These are phyloP conservation scores for Sinodicranocentrus sp. DNA, from an alignment of 2,888 invertebrate species.

Conservation along the genomic window DNA sequence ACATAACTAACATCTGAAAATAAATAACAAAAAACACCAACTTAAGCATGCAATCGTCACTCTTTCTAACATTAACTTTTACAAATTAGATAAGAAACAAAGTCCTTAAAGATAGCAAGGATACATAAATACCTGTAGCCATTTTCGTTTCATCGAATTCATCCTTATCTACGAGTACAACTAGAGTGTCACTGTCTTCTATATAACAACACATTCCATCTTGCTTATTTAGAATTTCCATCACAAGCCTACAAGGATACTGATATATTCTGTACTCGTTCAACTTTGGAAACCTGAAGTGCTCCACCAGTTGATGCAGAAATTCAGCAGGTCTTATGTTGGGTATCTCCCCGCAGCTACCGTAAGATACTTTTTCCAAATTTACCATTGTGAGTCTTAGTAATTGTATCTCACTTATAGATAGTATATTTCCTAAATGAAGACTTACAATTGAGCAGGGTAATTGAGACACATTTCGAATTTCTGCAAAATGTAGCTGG, in stretches of 20 bases:
- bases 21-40: no score
- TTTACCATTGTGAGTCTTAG: constrained; percentile 1
- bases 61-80: no score
- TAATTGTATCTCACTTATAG: not conserved
- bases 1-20: no score
- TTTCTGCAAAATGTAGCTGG: not conserved
- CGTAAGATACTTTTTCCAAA: constrained; percentile 34
- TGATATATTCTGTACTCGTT: constrained; percentile 28
- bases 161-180: constrained; percentile 32
- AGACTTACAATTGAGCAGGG: constrained; percentile 15
- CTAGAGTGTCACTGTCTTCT: constrained; percentile 41
- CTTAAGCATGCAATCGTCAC: no score
- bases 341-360: not conserved
- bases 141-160: not conserved
- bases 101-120: no score
- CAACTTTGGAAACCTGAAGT: constrained; percentile 29
- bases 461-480: not conserved
- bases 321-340: not conserved
- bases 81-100: no score
- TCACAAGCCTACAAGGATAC: constrained; percentile 6
- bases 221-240: not conserved
- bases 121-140: no score
- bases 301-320: not conserved
- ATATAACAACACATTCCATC: not conserved
- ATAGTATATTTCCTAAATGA: constrained; percentile 27